Evolutionary conservation across 2,797 vertebrate species (phyloP), one percentile per base, ranked within the genome.

Genomic region (Silurus lanzhouensis): DNA sequence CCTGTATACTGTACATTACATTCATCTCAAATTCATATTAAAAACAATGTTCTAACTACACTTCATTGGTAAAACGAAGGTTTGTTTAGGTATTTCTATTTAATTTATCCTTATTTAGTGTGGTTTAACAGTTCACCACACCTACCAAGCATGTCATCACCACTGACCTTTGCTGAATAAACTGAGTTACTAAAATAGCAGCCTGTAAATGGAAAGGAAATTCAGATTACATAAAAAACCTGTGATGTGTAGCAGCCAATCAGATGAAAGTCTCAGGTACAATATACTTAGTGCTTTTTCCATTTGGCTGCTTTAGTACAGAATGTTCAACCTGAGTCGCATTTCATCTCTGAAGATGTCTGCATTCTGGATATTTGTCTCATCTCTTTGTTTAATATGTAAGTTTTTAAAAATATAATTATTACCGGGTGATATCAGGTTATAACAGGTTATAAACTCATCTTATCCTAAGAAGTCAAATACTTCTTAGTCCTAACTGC

Each of bases 211-310:
- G 68, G 72, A 76, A 55, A 27, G 72, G 48, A 76, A 57, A 57
- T 67, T 22, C 64, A 6, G 3, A 67, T 1, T 46, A 80, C 31
- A 38, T 3, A 63, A 20, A 44, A 55, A 64, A 63, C 58, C 2
- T 79, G 19, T 79, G 77, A 79, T 19, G 3, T 79, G 58, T n/a
- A 27, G 13, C 77, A 79, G 20, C 70, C 70, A 74, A 74, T 74
- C 17, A 74, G 70, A 44, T 46, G 31, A 20, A 46, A 74, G 17
- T 46, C 22, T 74, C 38, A 0, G 48, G 70, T 19, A 20, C 38
- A 74, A 22, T 6, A 20, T 0, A 7, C 44, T 20, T 74, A 1
- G 3, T 74, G 70, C 44, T 46, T 74, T 74, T 20, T 38, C 19
- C 70, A 46, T 46, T 74, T 74, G 7, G 5, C 44, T 20, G 8